phyloP scores from a whole-genome alignment of 2,797 vertebrate species.

The Onychomys arenicola region DNA sequence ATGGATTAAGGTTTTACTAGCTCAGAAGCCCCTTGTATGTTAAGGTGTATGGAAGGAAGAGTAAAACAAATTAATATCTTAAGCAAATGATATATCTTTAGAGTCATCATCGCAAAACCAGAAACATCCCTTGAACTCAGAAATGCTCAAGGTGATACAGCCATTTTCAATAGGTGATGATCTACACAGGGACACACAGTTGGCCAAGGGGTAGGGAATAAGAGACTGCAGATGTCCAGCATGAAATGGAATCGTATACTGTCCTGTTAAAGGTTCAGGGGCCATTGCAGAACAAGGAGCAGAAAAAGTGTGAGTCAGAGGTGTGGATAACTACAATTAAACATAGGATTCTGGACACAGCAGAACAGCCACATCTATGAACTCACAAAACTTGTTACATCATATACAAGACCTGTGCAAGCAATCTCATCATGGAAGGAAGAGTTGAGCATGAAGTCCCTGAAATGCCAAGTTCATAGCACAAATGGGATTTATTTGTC shows the following conservation, averaged over 20 bases:
- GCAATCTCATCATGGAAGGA: background rate
- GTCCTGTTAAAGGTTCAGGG: background rate
- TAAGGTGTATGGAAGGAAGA: background rate
- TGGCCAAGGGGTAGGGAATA: background rate
- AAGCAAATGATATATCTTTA: background rate
- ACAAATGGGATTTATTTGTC: background rate
- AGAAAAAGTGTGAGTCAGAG: background rate
- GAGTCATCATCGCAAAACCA: background rate
- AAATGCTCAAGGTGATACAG: background rate
- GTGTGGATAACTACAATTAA: background rate
- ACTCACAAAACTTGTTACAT: background rate
- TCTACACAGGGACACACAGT: too few species aligned
- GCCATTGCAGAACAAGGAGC: background rate
- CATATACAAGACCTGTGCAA: background rate
- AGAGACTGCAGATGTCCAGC: background rate
- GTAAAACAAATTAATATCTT: background rate
- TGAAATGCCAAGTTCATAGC: background rate
- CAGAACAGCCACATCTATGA: too few species aligned
- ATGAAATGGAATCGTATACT: background rate
- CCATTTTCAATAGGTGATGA: background rate
- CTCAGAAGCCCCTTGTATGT: background rate
- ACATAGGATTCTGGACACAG: too few species aligned
- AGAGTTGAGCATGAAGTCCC: too few species aligned
- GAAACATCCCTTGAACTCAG: background rate
- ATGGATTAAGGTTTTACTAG: background rate